A percentile compares a stretch with the other conserved stretches of the same genome.
Evolutionary conservation across 2,888 invertebrate species (phyloP).

Genomic region (Mythimna loreyi): DNA sequence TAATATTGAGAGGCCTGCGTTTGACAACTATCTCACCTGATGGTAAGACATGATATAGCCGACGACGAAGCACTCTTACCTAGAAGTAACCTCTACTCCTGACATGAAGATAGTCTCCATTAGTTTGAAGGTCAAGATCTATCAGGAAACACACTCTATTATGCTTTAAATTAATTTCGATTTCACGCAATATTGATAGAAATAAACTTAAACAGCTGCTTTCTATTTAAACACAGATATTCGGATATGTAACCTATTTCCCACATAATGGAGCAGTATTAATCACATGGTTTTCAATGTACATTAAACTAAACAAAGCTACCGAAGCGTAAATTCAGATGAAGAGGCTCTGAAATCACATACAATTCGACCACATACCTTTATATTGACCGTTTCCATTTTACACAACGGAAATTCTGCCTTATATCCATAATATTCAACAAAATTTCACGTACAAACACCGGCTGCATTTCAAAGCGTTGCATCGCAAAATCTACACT

Average conservation of each 20-base stretch:
- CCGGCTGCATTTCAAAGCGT: slow-evolving; percentile 61
- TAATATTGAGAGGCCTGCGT: too few species aligned
- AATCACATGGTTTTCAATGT: not conserved
- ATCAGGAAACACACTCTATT: too few species aligned
- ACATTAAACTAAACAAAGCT: not conserved
- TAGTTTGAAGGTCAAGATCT: too few species aligned
- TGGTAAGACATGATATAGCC: too few species aligned
- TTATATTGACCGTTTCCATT: slow-evolving; percentile 32
- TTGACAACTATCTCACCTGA: too few species aligned
- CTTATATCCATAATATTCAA: slow-evolving; percentile 32
- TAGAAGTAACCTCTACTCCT: too few species aligned
- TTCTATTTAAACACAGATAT: not conserved
- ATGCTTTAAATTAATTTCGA: not conserved
- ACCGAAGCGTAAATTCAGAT: slow-evolving; percentile 12
- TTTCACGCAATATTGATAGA: not conserved
- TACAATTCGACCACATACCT: slow-evolving; percentile 7
- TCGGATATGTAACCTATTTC: not conserved
- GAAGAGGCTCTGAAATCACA: slow-evolving; percentile 6
- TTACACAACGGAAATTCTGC: slow-evolving; percentile 12
- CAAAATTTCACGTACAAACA: slow-evolving; percentile 55
- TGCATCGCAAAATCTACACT: slow-evolving; percentile 65
- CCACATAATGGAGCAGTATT: slow-evolving; percentile 9
- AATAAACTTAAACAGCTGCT: too few species aligned
- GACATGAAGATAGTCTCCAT: too few species aligned
- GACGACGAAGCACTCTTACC: too few species aligned